Evolutionary conservation across 2,888 invertebrate species (phyloP).

Genomic region (Dolichomitus sp.): DNA sequence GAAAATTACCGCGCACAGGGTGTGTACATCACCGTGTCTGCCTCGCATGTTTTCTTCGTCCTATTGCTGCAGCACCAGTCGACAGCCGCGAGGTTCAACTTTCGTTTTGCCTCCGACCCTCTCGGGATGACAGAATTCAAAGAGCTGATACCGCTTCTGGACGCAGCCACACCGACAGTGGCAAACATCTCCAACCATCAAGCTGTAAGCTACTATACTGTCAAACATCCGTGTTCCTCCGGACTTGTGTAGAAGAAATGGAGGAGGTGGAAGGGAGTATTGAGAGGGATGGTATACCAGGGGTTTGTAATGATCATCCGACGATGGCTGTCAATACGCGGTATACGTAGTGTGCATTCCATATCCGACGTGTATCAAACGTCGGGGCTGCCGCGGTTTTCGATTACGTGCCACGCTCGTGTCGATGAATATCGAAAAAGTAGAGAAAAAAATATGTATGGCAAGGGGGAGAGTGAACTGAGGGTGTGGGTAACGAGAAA

Average conservation of each 20-base stretch:
- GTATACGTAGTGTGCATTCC: slow-evolving; percentile 47
- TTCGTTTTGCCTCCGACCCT: slow-evolving; percentile 37
- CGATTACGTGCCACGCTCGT: slow-evolving; percentile 75
- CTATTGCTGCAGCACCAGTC: slow-evolving; percentile 12
- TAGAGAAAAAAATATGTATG: slow-evolving; percentile 53
- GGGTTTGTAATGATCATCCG: slow-evolving; percentile 75
- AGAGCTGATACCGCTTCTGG: slow-evolving; percentile 42
- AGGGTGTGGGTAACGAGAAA: slow-evolving; percentile 28
- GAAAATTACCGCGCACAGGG: slow-evolving; percentile 73
- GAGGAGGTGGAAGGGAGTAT: slow-evolving; percentile 19
- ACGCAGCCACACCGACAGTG: slow-evolving; percentile 37
- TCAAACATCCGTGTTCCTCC: slow-evolving; percentile 39
- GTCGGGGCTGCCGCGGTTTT: slow-evolving; percentile 68
- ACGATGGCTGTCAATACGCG: slow-evolving; percentile 77
- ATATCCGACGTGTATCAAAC: slow-evolving; percentile 66
- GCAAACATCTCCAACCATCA: slow-evolving; percentile 46
- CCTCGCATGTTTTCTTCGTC: slow-evolving; percentile 33
- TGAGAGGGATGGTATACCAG: slow-evolving; percentile 45
- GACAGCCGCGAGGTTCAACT: slow-evolving; percentile 37
- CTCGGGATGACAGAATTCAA: slow-evolving; percentile 37
- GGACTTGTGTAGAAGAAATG: slow-evolving; percentile 32
- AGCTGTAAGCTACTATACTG: slow-evolving; percentile 32
- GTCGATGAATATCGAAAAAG: slow-evolving; percentile 64
- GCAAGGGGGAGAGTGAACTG: slow-evolving; percentile 51
- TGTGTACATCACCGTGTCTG: slow-evolving; percentile 16